Percentiles rank a stretch among this genome's conserved stretches.
These are phyloP conservation scores for Nerophis ophidion DNA, from an alignment of 2,113 vertebrate species.

Conservation along the genomic window DNA sequence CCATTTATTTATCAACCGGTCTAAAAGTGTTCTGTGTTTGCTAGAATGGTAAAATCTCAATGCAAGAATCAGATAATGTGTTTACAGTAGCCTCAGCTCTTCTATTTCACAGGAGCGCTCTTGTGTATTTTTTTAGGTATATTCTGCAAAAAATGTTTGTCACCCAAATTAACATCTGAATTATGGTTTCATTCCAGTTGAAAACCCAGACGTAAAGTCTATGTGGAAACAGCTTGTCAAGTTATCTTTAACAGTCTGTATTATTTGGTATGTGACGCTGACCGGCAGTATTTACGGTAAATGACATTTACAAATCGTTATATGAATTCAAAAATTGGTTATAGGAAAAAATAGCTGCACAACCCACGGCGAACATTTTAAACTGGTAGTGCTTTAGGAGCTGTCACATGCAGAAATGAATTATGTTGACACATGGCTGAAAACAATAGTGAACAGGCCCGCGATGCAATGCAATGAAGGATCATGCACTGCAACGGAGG, in stretches of 20 bases:
- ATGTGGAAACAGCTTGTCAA: slow-evolving; percentile 46
- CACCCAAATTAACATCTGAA: no score
- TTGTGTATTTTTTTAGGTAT: no score
- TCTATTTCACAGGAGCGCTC: no score
- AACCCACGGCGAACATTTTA: slow-evolving; percentile 38
- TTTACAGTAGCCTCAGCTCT: no score
- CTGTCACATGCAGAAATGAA: slow-evolving; percentile 71
- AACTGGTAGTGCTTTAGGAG: slow-evolving; percentile 42
- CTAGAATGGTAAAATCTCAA: no score
- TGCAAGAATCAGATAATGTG: no score
- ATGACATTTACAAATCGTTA: neutral
- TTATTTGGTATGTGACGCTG: slow-evolving; percentile 22
- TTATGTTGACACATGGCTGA: slow-evolving; percentile 75
- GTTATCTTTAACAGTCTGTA: slow-evolving; percentile 16
- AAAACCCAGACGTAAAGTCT: neutral
- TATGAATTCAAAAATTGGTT: slow-evolving; percentile 1
- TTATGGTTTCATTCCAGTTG: no score
- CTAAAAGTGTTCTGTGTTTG: no score
- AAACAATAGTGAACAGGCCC: slow-evolving; percentile 65
- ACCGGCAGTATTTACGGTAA: slow-evolving; percentile 1
- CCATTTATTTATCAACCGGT: no score
- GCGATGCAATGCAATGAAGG: slow-evolving; percentile 72
- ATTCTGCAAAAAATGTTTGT: no score
- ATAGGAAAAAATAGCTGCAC: neutral
- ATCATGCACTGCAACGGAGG: slow-evolving; percentile 72